Evolutionary conservation across 2,113 vertebrate genomes (phyloP).

Genomic region (Hiodon alosoides): DNA sequence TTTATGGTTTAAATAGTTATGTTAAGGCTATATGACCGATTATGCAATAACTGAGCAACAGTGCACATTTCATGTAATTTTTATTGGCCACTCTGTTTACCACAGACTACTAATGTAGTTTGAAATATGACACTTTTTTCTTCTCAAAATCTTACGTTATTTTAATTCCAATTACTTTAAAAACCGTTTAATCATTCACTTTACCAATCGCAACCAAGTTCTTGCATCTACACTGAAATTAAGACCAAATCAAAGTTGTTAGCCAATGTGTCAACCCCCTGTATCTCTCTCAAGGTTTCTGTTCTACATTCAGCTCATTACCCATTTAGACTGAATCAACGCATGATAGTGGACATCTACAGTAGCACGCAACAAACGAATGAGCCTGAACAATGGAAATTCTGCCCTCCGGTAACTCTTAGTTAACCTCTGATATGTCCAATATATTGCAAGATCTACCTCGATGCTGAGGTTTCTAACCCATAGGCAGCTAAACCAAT

Average conservation of each 20-base stretch:
- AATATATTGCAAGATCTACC: neutral
- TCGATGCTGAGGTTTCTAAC: neutral
- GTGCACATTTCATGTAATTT: neutral
- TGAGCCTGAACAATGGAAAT: neutral
- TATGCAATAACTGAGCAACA: neutral
- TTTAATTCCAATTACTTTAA: neutral
- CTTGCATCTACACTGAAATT: neutral
- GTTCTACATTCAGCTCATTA: neutral
- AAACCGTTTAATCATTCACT: neutral
- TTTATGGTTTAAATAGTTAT: neutral
- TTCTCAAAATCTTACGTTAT: neutral
- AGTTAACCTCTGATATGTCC: slow-evolving; percentile 7
- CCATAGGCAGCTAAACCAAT: neutral
- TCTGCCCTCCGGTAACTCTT: neutral
- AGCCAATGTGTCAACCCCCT: neutral
- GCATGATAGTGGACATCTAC: neutral
- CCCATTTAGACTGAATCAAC: neutral
- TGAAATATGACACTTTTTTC: neutral
- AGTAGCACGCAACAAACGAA: neutral
- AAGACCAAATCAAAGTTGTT: neutral
- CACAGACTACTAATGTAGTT: neutral
- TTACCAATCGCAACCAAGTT: neutral
- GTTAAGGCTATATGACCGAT: neutral
- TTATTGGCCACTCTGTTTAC: neutral
- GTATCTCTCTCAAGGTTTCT: neutral